A percentile compares a stretch with the other conserved stretches of the same genome.
Evolutionary conservation across 2,888 invertebrate genomes (phyloP).

Genomic region (Apodemia zela): DNA sequence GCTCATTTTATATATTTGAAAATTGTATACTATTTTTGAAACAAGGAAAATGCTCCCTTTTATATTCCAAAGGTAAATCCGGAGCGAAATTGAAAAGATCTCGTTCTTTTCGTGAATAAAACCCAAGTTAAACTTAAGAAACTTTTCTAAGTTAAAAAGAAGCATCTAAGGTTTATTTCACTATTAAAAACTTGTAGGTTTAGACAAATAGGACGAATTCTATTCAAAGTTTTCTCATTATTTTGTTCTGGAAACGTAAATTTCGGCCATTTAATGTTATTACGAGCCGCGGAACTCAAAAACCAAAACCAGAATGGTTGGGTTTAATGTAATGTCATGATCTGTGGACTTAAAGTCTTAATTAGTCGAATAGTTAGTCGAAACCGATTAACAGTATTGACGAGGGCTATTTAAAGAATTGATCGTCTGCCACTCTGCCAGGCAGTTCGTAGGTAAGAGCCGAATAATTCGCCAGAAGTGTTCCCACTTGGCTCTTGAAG

Average conservation of each 20-base stretch:
- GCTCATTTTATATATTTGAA: background rate
- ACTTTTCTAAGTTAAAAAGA: conserved; percentile 13
- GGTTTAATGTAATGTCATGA: background rate
- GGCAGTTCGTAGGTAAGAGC: too few species aligned
- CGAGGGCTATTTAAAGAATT: too few species aligned
- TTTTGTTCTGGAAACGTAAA: background rate
- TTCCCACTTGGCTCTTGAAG: too few species aligned
- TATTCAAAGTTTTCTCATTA: conserved; percentile 7
- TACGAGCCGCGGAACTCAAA: background rate
- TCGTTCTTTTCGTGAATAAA: conserved; percentile 1
- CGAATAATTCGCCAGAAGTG: too few species aligned
- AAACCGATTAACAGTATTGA: too few species aligned
- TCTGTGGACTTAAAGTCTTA: background rate
- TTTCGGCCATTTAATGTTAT: background rate
- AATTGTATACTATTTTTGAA: background rate
- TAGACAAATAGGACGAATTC: background rate
- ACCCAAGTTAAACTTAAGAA: conserved; percentile 9
- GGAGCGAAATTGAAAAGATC: conserved; percentile 12
- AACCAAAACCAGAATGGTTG: background rate
- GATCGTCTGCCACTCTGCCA: too few species aligned
- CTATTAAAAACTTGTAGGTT: conserved; percentile 11
- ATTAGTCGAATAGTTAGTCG: too few species aligned
- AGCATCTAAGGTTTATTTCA: background rate
- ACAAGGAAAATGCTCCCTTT: background rate
- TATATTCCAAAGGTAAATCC: conserved; percentile 8